Evolutionary conservation across 2,797 vertebrate species (phyloP).

Genomic region (Poeciliopsis turneri): DNA sequence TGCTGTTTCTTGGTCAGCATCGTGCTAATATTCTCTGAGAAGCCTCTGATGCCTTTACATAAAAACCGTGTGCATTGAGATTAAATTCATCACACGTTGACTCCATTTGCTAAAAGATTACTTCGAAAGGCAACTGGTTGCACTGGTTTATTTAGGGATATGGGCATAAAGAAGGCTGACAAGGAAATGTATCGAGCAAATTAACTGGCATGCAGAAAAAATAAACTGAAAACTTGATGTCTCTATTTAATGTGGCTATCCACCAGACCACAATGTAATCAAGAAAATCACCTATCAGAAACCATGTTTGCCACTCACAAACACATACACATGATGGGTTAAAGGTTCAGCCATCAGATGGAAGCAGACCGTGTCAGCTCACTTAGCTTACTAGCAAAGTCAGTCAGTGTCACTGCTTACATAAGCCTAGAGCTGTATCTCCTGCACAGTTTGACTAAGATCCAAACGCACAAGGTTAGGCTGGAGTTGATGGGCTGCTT

Average conservation of each 20-base stretch:
- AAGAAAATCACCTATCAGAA: background rate
- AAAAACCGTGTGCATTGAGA: background rate
- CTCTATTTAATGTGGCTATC: background rate
- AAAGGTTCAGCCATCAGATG: conserved; percentile 13
- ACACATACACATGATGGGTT: conserved; percentile 13
- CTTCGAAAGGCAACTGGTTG: background rate
- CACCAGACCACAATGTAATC: background rate
- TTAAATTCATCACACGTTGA: background rate
- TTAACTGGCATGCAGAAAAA: background rate
- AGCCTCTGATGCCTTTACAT: background rate
- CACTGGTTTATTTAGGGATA: background rate
- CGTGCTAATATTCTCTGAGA: background rate
- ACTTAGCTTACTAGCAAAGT: conserved; percentile 45
- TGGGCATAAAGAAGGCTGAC: background rate
- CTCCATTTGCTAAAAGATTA: background rate
- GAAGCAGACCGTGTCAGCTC: conserved; percentile 38
- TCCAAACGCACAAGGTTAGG: conserved; percentile 58
- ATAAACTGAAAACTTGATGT: background rate
- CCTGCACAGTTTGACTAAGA: conserved; percentile 47
- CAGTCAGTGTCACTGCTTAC: conserved; percentile 64
- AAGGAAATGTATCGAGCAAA: background rate
- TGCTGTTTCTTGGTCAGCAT: background rate
- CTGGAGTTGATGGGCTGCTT: conserved; percentile 59
- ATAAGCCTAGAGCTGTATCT: conserved; percentile 53
- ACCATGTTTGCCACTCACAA: conserved; percentile 10